Percentiles rank a stretch among this genome's conserved stretches.
Conservation (phyloP, 2,888 invertebrate species). For the Byasa hedistus region DNA sequence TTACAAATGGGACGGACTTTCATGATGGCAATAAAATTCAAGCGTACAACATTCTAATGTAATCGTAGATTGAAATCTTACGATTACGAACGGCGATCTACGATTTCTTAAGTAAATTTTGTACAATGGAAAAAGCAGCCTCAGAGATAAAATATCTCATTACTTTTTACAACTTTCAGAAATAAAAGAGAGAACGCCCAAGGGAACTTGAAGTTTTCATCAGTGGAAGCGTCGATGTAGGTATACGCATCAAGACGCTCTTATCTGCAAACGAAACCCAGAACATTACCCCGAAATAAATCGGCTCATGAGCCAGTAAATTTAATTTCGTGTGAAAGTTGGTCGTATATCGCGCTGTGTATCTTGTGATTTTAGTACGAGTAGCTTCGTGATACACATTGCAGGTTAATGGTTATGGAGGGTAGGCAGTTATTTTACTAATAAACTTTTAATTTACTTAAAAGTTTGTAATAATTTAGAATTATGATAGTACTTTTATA, state of each 20-base stretch:
- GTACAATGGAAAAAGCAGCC: slow-evolving; percentile 54
- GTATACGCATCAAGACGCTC: slow-evolving; percentile 46
- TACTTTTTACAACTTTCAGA: slow-evolving; percentile 66
- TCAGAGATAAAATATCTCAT: slow-evolving; percentile 66
- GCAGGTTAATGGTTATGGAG: not conserved
- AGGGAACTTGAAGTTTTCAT: slow-evolving; percentile 56
- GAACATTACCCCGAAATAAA: slow-evolving; percentile 64
- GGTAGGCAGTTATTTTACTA: no score
- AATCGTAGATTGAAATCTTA: slow-evolving; percentile 31
- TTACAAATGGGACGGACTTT: slow-evolving; percentile 20
- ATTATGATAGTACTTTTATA: not conserved
- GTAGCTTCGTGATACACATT: slow-evolving; percentile 41
- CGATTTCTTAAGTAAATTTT: slow-evolving; percentile 38
- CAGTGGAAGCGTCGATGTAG: slow-evolving; percentile 43
- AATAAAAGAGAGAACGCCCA: slow-evolving; percentile 58
- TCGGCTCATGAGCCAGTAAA: slow-evolving; percentile 56
- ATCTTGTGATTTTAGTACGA: slow-evolving; percentile 46
- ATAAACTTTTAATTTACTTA: no score
- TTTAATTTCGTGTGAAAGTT: slow-evolving; percentile 70
- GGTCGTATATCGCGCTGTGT: slow-evolving; percentile 48
- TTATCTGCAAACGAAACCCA: slow-evolving; percentile 55
- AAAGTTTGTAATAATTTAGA: not conserved
- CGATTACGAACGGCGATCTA: slow-evolving; percentile 39
- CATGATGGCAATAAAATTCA: slow-evolving; percentile 30
- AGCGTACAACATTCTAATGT: slow-evolving; percentile 32